A percentile compares a stretch with the other conserved stretches of the same genome.
Evolutionary conservation across 1,140 invertebrate genomes (phyloP).

Genomic region (Penaeus japonicus): DNA sequence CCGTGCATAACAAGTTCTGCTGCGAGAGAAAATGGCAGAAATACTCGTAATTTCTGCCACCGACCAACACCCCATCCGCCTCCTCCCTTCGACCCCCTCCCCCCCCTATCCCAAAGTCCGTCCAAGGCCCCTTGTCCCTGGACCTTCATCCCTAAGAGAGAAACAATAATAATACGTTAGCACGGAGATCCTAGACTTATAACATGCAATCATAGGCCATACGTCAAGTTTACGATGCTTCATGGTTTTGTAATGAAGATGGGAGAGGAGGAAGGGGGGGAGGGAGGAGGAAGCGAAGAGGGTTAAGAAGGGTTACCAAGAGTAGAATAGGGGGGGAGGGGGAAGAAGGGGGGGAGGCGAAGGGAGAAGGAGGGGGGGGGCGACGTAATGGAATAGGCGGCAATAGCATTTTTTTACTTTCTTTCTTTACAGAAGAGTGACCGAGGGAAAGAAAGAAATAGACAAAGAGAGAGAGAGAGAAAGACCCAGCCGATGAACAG

Average conservation of each 20-base stretch:
- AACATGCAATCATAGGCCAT: constrained; percentile 47
- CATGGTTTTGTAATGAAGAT: constrained; percentile 46
- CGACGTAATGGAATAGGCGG: neutral
- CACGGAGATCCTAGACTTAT: constrained; percentile 29
- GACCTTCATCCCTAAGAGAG: neutral
- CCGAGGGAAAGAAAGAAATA: too few relatives aligned
- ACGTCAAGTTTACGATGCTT: constrained; percentile 44
- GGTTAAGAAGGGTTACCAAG: neutral
- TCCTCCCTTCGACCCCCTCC: too few relatives aligned
- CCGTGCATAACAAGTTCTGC: too few relatives aligned
- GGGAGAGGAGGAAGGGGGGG: neutral
- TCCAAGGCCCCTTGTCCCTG: neutral
- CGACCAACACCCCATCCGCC: neutral
- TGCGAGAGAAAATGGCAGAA: neutral
- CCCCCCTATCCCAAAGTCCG: neutral
- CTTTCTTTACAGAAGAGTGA: too few relatives aligned
- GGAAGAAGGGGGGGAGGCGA: neutral
- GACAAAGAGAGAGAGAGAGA: too few relatives aligned
- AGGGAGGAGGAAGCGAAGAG: neutral
- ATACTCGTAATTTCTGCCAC: neutral
- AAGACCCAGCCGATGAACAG: too few relatives aligned
- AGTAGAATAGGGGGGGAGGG: neutral
- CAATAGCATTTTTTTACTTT: too few relatives aligned
- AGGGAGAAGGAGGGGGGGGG: neutral
- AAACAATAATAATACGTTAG: constrained; percentile 25